These are phyloP conservation scores for Epizoanthus fatuus DNA, from an alignment of 92 coral and sea anemone species.

Conservation along the genomic window DNA sequence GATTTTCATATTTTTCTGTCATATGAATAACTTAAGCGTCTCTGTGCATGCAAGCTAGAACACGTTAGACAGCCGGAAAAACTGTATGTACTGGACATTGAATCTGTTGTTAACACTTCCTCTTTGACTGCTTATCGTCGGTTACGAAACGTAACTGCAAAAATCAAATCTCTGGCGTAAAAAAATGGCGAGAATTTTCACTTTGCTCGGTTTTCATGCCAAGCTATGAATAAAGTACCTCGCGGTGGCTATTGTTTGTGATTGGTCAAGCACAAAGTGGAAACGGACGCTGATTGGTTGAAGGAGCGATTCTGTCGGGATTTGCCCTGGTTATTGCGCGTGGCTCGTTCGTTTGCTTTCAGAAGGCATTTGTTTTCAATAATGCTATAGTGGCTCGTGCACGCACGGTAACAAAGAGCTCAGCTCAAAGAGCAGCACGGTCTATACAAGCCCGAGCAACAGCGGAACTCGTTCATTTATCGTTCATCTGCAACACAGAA, in stretches of 20 bases:
- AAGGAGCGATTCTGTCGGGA: conserved; percentile 68
- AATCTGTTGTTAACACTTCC: conserved; percentile 17
- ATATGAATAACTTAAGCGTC: conserved; percentile 38
- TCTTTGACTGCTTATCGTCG: neutral
- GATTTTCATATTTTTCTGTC: conserved; percentile 18
- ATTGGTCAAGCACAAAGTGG: conserved; percentile 84
- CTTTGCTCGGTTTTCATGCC: conserved; percentile 19
- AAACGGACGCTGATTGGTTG: conserved; percentile 87
- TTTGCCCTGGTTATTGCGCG: conserved; percentile 94
- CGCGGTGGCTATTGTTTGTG: conserved; percentile 59
- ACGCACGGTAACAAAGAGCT: conserved; percentile 62
- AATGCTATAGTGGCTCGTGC: conserved; percentile 77
- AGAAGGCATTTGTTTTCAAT: conserved; percentile 90
- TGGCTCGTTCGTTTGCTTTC: conserved; percentile 87
- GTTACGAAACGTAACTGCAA: neutral
- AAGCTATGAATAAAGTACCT: conserved; percentile 37
- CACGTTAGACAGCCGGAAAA: conserved; percentile 41
- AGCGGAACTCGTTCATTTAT: conserved; percentile 15
- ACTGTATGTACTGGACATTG: neutral
- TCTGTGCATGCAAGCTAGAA: conserved; percentile 35
- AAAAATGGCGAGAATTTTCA: neutral
- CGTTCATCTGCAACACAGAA: conserved; percentile 15
- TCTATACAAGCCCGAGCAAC: conserved; percentile 25
- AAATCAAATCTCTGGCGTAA: neutral
- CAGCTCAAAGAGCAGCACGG: conserved; percentile 19